phyloP scores from a whole-genome alignment of 92 coral and sea anemone genomes.

The Zoanthus sociatus region DNA sequence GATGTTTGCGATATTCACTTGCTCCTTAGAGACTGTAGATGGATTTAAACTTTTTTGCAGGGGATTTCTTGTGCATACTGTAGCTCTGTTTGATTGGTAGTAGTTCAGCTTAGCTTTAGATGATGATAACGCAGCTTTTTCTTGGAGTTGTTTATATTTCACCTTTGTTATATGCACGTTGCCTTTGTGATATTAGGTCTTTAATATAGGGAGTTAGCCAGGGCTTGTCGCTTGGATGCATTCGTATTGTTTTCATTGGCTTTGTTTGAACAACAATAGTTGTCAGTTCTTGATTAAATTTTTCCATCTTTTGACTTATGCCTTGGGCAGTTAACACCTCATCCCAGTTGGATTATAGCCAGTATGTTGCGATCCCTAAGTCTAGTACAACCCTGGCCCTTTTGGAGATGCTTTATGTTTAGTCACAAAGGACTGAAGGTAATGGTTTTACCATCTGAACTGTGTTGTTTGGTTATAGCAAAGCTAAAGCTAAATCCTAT shows the following conservation, averaged over 20 bases:
- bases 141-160: slow-evolving; percentile 7
- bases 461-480: too few species aligned
- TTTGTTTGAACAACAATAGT: slow-evolving; percentile 20
- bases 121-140: neutral
- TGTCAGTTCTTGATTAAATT: slow-evolving; percentile 31
- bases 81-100: slow-evolving; percentile 28
- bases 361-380: too few species aligned
- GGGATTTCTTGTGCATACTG: slow-evolving; percentile 17
- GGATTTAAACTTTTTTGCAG: slow-evolving; percentile 54
- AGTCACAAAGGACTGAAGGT: too few species aligned
- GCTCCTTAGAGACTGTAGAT: slow-evolving; percentile 52
- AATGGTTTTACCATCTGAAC: too few species aligned
- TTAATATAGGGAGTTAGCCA: neutral
- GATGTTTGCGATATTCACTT: neutral
- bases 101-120: slow-evolving; percentile 36
- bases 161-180: neutral
- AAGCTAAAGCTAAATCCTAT: too few species aligned
- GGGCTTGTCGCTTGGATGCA: slow-evolving; percentile 45
- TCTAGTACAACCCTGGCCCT: too few species aligned
- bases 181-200: too few species aligned
- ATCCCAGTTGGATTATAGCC: slow-evolving; percentile 51
- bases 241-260: slow-evolving; percentile 39
- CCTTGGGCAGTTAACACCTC: slow-evolving; percentile 53
- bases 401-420: too few species aligned
- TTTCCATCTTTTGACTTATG: slow-evolving; percentile 37